These are phyloP conservation scores for Tachina fera DNA, from an alignment of 2,888 invertebrate species.

Conservation along the genomic window DNA sequence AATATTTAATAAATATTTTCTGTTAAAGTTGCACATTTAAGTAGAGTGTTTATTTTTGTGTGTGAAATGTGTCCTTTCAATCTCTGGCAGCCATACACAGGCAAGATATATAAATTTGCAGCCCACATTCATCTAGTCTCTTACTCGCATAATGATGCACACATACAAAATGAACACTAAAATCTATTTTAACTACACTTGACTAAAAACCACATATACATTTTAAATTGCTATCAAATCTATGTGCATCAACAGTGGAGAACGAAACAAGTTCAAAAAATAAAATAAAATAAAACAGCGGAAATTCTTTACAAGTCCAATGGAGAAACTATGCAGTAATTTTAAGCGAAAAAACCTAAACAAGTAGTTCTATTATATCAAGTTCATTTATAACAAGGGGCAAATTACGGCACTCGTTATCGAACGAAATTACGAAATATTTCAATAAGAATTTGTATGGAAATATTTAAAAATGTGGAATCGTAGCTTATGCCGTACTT, in stretches of 20 bases:
- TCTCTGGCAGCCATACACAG: neutral
- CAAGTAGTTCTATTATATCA: neutral
- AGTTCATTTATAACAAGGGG: too few species aligned
- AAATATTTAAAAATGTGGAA: too few species aligned
- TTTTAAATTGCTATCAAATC: conserved; percentile 25
- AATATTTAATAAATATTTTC: neutral
- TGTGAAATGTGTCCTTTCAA: neutral
- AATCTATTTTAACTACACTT: conserved; percentile 13
- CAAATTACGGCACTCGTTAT: too few species aligned
- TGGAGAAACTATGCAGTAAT: too few species aligned
- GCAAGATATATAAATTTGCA: conserved; percentile 18
- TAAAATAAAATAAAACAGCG: too few species aligned
- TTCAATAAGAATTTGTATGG: too few species aligned
- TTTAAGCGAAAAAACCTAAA: neutral
- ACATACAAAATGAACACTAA: conserved; percentile 30
- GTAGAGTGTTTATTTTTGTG: neutral
- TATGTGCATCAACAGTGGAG: conserved; percentile 8
- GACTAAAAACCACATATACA: conserved; percentile 39
- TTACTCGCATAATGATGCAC: neutral
- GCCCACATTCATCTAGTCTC: conserved; percentile 24
- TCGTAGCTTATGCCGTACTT: too few species aligned
- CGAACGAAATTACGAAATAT: too few species aligned
- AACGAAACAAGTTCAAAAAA: neutral
- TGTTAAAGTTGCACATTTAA: neutral
- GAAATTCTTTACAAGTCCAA: too few species aligned